These are phyloP conservation scores for Hydrochoerus hydrochaeris DNA, from an alignment of 2,113 vertebrate genomes.

Conservation along the genomic window DNA sequence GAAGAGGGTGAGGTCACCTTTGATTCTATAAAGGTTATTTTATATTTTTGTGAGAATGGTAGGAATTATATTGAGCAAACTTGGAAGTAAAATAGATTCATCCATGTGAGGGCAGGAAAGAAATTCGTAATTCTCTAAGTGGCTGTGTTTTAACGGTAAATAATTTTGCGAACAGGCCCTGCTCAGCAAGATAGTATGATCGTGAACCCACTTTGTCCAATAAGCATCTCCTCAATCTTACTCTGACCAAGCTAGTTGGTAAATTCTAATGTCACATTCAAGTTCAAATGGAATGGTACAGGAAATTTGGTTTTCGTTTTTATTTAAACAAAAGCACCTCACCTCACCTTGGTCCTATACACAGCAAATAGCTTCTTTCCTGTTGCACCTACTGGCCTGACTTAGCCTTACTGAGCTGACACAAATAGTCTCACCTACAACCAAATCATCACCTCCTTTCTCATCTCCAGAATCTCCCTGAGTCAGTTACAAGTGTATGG, in stretches of 20 bases:
- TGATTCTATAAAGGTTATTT: neutral
- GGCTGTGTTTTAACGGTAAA: neutral
- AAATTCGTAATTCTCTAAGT: neutral
- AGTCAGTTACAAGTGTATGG: neutral
- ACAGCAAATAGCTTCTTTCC: neutral
- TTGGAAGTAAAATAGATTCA: neutral
- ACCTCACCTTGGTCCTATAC: neutral
- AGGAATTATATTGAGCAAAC: neutral
- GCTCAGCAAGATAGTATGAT: neutral
- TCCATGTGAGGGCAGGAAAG: neutral
- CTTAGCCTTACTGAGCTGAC: neutral
- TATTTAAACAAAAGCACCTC: no score
- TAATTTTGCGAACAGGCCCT: neutral
- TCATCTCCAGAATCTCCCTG: neutral
- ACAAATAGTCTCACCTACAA: neutral
- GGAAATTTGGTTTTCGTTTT: neutral
- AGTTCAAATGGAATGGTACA: neutral
- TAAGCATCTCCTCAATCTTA: neutral
- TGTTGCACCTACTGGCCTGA: neutral
- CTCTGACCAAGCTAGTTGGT: neutral
- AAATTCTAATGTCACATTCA: neutral
- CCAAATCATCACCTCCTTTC: neutral
- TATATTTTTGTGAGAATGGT: conserved; percentile 11
- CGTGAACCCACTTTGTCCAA: neutral
- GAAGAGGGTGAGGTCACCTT: neutral